Conservation (phyloP, 2,113 vertebrate genomes). For the Sebastes fasciatus region DNA sequence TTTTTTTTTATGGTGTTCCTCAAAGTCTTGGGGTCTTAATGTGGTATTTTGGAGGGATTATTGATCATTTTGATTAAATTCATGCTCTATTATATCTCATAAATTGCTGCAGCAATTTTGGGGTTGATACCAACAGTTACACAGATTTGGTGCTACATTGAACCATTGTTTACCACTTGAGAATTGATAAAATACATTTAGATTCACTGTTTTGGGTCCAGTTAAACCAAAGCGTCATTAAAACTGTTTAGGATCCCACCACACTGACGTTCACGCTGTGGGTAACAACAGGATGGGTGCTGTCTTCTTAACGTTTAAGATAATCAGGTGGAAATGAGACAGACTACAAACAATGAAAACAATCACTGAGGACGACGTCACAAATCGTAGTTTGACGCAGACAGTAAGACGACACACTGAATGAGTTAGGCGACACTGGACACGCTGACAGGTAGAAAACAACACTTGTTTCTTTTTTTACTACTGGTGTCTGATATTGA, state of each 20-base stretch:
- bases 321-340: constrained; percentile 46
- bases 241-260: background rate
- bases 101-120: no score
- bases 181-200: no score
- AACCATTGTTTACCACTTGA: no score
- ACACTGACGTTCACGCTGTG: background rate
- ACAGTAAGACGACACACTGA: constrained; percentile 33
- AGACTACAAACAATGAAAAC: constrained; percentile 46
- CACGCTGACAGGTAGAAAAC: background rate
- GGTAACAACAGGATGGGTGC: constrained; percentile 17
- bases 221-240: background rate
- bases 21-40: no score
- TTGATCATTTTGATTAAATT: no score
- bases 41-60: no score
- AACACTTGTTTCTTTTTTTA: background rate
- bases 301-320: constrained; percentile 50
- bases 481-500: background rate
- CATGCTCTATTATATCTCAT: no score
- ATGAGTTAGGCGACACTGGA: background rate
- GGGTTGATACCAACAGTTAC: no score
- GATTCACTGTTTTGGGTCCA: background rate
- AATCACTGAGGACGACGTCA: constrained; percentile 41
- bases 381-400: constrained; percentile 26
- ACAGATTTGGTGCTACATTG: no score
- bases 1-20: no score